Evolutionary conservation across 2,113 vertebrate genomes (phyloP).

Genomic region (Phycodurus eques): DNA sequence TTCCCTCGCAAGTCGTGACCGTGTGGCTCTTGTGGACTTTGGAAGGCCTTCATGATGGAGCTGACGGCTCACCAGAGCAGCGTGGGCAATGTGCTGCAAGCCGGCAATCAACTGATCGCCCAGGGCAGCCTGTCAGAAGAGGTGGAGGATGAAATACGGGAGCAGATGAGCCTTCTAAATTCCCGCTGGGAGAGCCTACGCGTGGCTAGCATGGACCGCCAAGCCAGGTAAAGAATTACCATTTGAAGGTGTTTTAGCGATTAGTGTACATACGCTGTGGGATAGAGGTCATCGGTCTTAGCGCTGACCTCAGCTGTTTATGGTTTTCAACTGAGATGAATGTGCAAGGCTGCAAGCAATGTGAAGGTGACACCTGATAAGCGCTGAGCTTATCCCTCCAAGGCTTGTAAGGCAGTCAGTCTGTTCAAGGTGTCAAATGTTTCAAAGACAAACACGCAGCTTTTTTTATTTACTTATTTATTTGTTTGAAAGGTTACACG

Average conservation of each 20-base stretch:
- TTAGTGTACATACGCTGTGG: not conserved
- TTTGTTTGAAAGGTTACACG: conserved; percentile 80
- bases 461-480: not conserved
- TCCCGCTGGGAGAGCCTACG: conserved; percentile 91
- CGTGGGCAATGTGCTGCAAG: conserved; percentile 92
- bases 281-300: not conserved
- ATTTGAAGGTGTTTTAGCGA: not conserved
- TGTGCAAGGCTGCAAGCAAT: conserved; percentile 20
- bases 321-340: conserved; percentile 24
- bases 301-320: conserved; percentile 7
- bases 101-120: conserved; percentile 90
- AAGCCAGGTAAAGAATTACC: conserved; percentile 78
- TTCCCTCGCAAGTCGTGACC: conserved; percentile 2
- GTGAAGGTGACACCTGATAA: conserved; percentile 33
- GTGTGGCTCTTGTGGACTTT: not conserved
- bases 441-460: conserved; percentile 5
- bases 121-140: conserved; percentile 88
- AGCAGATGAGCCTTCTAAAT: conserved; percentile 94
- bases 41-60: conserved; percentile 95
- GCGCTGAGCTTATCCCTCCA: not conserved
- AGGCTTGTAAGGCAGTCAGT: conserved; percentile 21
- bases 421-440: conserved; percentile 54
- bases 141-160: conserved; percentile 93
- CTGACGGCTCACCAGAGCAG: conserved; percentile 95
- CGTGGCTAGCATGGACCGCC: conserved; percentile 95